These are phyloP conservation scores for Loripinus fragilis DNA, from an alignment of 2,888 invertebrate species.

Conservation along the genomic window DNA sequence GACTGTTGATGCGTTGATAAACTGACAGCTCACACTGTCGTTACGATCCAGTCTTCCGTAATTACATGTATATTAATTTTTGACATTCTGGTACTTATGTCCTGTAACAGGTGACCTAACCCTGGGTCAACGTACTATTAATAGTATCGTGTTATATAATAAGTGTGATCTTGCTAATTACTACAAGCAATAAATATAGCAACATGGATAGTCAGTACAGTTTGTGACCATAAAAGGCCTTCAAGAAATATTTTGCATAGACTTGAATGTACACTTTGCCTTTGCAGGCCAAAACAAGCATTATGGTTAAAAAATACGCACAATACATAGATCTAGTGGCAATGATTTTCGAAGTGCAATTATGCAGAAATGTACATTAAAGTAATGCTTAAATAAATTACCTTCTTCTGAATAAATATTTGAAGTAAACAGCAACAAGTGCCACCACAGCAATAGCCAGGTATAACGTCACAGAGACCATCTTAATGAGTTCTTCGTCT, in stretches of 20 bases:
- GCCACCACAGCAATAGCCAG: constrained; percentile 54
- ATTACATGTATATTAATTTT: constrained; percentile 39
- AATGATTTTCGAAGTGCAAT: too few relatives aligned
- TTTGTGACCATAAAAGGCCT: too few relatives aligned
- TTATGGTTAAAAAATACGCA: too few relatives aligned
- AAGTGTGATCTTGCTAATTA: constrained; percentile 15
- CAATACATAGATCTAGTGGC: too few relatives aligned
- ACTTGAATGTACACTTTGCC: too few relatives aligned
- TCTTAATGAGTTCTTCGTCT: constrained; percentile 26
- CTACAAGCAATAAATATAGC: constrained; percentile 17
- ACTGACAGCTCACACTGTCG: constrained; percentile 5
- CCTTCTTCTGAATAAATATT: constrained; percentile 71
- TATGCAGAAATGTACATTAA: too few relatives aligned
- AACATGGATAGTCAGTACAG: too few relatives aligned
- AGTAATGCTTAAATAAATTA: constrained; percentile 47
- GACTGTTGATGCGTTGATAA: constrained; percentile 2
- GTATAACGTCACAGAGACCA: constrained; percentile 73
- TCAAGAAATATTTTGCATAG: too few relatives aligned
- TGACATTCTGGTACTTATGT: constrained; percentile 16
- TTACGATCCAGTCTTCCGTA: constrained; percentile 22
- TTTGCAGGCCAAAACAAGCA: too few relatives aligned
- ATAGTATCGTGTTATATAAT: constrained; percentile 2
- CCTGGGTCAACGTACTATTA: constrained; percentile 17
- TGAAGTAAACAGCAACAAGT: constrained; percentile 67
- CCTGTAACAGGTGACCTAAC: background rate